Evolutionary conservation across 2,113 vertebrate genomes (phyloP), one percentile per base, ranked within the genome.

Genomic region (Catharus bicknelli): DNA sequence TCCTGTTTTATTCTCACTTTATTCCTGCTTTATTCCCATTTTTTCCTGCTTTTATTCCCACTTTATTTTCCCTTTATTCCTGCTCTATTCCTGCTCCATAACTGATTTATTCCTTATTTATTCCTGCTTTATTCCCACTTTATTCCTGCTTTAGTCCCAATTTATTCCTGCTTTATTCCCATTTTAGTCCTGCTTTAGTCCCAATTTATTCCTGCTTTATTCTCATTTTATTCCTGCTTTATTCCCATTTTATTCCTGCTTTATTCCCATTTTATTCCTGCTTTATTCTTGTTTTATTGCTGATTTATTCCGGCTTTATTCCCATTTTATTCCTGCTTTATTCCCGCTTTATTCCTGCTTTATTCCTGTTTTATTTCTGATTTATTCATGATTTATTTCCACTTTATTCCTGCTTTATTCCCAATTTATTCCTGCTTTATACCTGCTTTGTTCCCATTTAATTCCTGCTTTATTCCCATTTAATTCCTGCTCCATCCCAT

Each of bases 261-360:
- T 1, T 1, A 8, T 23, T 45, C 30, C 13, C 1, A 0, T 6
- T 42, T 5, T 5, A 13, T 70, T 40, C 48, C 20, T 12, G 14
- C 69, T 54, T 5, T 2, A 25, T 45, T 45, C 45, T 7, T 16
- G 17, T 3, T 48, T 48, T 48, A 22, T 48, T 48, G 3, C 21
- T 23, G 5, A 13, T 42, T 32, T 9, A 21, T 54, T 55, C 10
- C 53, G 20, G 53, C 5, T 55, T 8, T 13, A n/a, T 32, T n/a
- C 54, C 13, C 13, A 8, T 19, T 57, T 12, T 20, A 32, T 48
- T 23, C 47, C 36, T 9, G 12, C 40, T 59, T n/a, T n/a, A n/a
- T n/a, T n/a, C n/a, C n/a, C n/a, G n/a, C n/a, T n/a, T n/a, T n/a
- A n/a, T n/a, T n/a, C n/a, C n/a, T n/a, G n/a, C n/a, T n/a, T n/a